Evolutionary conservation across 2,797 vertebrate species (phyloP).

Genomic region (Capromys pilorides): DNA sequence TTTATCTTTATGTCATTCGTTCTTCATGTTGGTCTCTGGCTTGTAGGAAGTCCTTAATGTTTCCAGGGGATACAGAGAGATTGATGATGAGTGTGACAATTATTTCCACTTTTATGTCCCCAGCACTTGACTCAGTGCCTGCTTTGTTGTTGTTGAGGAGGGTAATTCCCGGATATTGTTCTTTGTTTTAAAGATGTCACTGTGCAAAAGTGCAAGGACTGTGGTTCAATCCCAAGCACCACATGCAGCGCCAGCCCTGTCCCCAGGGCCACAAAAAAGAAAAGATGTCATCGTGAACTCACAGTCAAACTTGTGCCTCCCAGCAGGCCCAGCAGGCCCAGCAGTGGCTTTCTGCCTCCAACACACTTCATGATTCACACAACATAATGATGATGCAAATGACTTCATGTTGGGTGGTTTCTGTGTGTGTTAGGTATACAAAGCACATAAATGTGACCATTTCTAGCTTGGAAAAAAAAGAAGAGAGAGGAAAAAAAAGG

Average conservation of each 20-base stretch:
- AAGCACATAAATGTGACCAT: not conserved
- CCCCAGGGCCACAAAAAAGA: too few relatives aligned
- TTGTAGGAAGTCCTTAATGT: not conserved
- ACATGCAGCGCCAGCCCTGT: too few relatives aligned
- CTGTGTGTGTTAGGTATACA: not conserved
- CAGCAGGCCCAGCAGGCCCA: not conserved
- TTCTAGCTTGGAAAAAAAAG: not conserved
- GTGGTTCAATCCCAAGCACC: too few relatives aligned
- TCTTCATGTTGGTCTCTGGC: conserved; percentile 10
- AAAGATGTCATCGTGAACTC: not conserved
- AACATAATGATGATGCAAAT: not conserved
- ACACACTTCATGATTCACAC: not conserved
- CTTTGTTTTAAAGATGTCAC: not conserved
- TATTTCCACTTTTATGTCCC: conserved; percentile 9
- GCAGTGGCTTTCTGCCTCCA: not conserved
- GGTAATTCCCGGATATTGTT: not conserved
- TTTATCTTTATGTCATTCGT: not conserved
- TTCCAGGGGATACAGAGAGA: not conserved
- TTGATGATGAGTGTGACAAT: not conserved
- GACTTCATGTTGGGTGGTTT: not conserved
- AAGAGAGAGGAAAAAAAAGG: not conserved
- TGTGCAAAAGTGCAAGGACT: not conserved
- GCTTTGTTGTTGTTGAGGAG: not conserved
- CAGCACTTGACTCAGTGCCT: not conserved
- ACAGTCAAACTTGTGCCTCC: not conserved